Base-by-base conservation (phyloP, 2,888 invertebrate species). In the Abrostola triplasia region DNA sequence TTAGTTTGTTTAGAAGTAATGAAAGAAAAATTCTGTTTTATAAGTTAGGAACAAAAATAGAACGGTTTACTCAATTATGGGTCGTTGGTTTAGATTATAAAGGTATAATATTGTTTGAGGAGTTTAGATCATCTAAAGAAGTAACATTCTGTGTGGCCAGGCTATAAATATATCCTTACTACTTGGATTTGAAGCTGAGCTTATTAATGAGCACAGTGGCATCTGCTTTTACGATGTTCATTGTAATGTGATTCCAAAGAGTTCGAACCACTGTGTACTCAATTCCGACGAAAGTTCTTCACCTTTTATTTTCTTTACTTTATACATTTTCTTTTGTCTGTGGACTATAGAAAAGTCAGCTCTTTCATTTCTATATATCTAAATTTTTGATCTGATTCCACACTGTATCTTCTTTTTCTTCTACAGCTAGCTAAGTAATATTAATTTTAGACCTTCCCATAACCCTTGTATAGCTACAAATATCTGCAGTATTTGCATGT, bases 21-120 rank as follows among this genome's bases (percentile, higher is more conserved):
- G 61, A 76, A 77, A 72, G 63, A 73, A 75, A 69, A 5, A 75
- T 79, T 41, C 50, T 12, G 73, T 64, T 67, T 76, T 68, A 66
- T 66, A 38, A 24, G 12, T 50, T 40, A 51, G 51, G 48, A 59
- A 61, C 6, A 48, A 35, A 40, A 59, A 53, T 59, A 52, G 48
- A 61, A 42, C 52, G 6, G 1, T 24, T 51, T 73, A 11, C 36
- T 11, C 37, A 62, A 40, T 44, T 44, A 35, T 55, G 48, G 50
- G 48, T 58, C 37, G 47, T 11, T n/a, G 13, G 7, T 5, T 11
- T 10, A 6, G 13, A 24, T 24, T 24, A 38, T 41, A 6, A 53
- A 52, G 8, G 11, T 10, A 12, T 58, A 61, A 54, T 58, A 49
- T 53, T 57, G 11, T 8, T 9, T 24, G 24, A 24, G 9, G 44